Base-by-base conservation (phyloP, 2,113 vertebrate genomes). In the Chaetura pelagica region DNA sequence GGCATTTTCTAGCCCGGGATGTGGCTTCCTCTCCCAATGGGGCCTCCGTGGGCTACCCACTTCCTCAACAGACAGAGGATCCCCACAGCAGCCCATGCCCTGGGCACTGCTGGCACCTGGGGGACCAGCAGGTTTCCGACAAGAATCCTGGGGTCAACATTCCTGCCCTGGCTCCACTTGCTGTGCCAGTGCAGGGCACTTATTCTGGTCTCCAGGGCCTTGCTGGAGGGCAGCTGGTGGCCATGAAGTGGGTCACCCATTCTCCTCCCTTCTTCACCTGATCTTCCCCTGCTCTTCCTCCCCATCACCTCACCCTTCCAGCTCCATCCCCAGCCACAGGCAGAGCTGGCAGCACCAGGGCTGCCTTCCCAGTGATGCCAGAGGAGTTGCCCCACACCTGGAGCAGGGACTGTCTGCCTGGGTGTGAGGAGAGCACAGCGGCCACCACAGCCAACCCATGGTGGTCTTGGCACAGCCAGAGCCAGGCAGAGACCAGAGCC, bases 91-190 rank as follows among this genome's bases (percentile, higher is more conserved):
- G 24, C 67, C 91, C 5, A 0, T 58, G 44, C 29, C 12, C 27
- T 1, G 0, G 63, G 55, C 40, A 7, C n/a, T 24, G 55, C 34
- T 48, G 57, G 64, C n/a, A 26, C 22, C 49, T 3, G 1, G 21
- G 24, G 18, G 29, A 69, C 29, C 2, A 46, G 6, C 34, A 4
- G 1, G 30, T 24, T 71, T 29, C 55, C 34, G 26, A 24, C 1
- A 1, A 52, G 35, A 7, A 58, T 46, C 52, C 57, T 16, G 11
- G 19, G 51, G 6, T 27, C 30, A 30, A 42, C 10, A 1, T 63
- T 81, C 68, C 40, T 42, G 40, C 76, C 17, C 26, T 12, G 49
- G 8, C 24, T 24, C 15, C 2, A 1, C 42, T 40, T 0, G 0
- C 67, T 57, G 59, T 71, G 19, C 66, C 4, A 2, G 30, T 30